phyloP scores from a whole-genome alignment of 2,113 vertebrate species.

The Helogale parvula region DNA sequence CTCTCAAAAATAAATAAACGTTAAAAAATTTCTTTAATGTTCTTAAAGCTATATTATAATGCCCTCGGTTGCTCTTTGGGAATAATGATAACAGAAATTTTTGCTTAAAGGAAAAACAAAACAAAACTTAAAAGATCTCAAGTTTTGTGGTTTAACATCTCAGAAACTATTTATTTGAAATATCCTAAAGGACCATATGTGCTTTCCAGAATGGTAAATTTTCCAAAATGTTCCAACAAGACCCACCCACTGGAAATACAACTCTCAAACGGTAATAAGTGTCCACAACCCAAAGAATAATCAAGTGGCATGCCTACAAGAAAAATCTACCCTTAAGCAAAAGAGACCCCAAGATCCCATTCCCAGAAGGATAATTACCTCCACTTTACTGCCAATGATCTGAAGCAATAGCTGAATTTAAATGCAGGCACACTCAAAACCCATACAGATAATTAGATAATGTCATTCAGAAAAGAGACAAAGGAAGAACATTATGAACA shows the following conservation, averaged over 20 bases:
- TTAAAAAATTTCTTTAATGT: no score
- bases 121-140: constrained; percentile 24
- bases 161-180: neutral
- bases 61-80: neutral
- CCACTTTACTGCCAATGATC: neutral
- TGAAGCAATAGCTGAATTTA: constrained; percentile 32
- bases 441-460: neutral
- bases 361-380: neutral
- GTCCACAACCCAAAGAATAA: neutral
- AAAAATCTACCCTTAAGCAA: neutral
- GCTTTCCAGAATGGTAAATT: neutral
- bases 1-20: no score
- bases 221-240: constrained; percentile 13
- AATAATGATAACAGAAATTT: constrained; percentile 27
- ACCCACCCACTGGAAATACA: neutral
- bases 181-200: neutral
- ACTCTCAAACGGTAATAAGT: neutral
- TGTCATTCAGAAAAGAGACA: neutral
- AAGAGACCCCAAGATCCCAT: neutral
- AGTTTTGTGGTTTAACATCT: neutral
- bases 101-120: constrained; percentile 25
- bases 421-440: neutral
- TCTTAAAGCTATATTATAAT: neutral
- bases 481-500: constrained; percentile 1
- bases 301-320: neutral